phyloP scores from a whole-genome alignment of 2,888 invertebrate genomes.

The Spodoptera exigua region DNA sequence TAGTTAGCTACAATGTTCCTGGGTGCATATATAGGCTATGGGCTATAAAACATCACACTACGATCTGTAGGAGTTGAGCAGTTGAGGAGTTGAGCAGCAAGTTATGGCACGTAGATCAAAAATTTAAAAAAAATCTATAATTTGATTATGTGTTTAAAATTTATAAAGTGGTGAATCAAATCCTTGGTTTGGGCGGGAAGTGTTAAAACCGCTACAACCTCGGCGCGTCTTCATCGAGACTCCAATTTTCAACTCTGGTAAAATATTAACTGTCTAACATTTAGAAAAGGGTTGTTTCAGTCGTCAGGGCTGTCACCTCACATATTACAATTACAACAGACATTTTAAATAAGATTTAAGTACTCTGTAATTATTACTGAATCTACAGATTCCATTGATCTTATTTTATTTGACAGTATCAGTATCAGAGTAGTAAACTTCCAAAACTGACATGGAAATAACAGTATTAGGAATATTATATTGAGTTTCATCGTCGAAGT shows the following conservation, averaged over 20 bases:
- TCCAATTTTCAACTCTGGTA: constrained; percentile 61
- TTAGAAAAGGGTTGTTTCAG: constrained; percentile 62
- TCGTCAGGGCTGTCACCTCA: constrained; percentile 38
- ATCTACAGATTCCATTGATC: not conserved
- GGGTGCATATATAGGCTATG: too few species aligned
- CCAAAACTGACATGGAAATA: constrained; percentile 33
- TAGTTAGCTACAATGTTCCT: too few species aligned
- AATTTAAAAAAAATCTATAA: too few species aligned
- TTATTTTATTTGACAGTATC: too few species aligned
- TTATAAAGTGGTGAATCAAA: constrained; percentile 33
- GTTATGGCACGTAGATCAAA: too few species aligned
- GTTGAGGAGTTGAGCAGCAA: too few species aligned
- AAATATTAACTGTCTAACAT: constrained; percentile 67
- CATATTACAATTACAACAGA: not conserved
- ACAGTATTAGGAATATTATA: constrained; percentile 39
- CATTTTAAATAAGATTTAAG: too few species aligned
- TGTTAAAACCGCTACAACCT: constrained; percentile 52
- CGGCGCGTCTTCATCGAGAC: constrained; percentile 60
- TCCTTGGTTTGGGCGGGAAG: constrained; percentile 29
- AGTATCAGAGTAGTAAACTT: too few species aligned
- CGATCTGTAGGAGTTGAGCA: too few species aligned
- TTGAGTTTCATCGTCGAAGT: constrained; percentile 24
- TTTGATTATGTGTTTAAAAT: constrained; percentile 17
- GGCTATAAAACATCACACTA: too few species aligned
- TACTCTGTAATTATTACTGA: not conserved